Evolutionary conservation across 2,113 vertebrate species (phyloP).

Genomic region (Silurus meridionalis): DNA sequence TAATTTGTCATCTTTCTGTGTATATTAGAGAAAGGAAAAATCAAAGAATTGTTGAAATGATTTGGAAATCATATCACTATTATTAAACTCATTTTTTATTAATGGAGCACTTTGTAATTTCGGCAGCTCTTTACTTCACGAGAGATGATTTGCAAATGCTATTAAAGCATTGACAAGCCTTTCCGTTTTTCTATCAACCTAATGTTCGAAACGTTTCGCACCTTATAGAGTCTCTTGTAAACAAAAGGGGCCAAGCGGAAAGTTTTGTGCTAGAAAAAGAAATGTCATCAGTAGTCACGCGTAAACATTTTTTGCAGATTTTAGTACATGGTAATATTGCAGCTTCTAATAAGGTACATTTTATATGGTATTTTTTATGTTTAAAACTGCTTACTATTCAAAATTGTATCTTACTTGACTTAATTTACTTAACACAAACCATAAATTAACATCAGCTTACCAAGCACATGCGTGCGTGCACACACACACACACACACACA

Average conservation of each 20-base stretch:
- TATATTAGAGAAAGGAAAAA: not conserved
- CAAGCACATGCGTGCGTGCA: not conserved
- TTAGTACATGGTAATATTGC: not conserved
- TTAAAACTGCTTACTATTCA: not conserved
- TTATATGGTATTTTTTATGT: not conserved
- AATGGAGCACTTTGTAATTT: not conserved
- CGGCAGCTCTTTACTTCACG: not conserved
- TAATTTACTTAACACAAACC: not conserved
- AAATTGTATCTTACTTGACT: not conserved
- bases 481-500: not conserved
- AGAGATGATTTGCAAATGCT: not conserved
- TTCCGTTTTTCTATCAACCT: not conserved
- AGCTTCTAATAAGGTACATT: not conserved
- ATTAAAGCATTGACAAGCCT: not conserved
- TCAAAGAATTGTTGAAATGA: not conserved
- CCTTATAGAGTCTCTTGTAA: not conserved
- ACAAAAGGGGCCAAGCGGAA: not conserved
- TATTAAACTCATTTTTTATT: constrained; percentile 2
- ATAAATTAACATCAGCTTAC: not conserved
- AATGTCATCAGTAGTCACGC: not conserved
- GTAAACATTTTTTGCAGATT: not conserved
- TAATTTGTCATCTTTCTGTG: not conserved
- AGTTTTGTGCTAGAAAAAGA: not conserved
- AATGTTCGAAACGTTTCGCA: not conserved
- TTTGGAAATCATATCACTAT: not conserved